phyloP scores from a whole-genome alignment of 2,113 vertebrate species.

The Pantherophis guttatus region DNA sequence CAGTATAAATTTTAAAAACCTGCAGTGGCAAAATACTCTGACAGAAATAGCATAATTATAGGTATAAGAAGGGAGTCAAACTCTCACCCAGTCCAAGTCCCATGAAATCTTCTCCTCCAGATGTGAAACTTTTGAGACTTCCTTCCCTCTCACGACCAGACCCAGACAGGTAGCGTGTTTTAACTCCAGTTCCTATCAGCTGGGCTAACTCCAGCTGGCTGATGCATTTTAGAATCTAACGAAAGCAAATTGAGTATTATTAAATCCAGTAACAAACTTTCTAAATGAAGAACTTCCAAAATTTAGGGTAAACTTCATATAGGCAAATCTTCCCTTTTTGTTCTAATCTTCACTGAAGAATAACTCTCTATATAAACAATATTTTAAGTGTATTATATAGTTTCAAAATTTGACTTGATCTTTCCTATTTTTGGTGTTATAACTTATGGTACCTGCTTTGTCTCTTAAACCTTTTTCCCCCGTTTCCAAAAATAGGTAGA shows the following conservation, averaged over 20 bases:
- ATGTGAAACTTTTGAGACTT: slow-evolving; percentile 76
- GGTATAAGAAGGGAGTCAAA: neutral
- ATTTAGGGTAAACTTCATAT: neutral
- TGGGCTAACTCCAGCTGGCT: slow-evolving; percentile 96
- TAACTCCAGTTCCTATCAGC: slow-evolving; percentile 94
- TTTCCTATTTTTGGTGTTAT: neutral
- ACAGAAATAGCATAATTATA: neutral
- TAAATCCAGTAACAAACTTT: neutral
- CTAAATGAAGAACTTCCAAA: neutral
- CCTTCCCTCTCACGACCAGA: slow-evolving; percentile 85
- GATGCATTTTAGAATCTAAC: slow-evolving; percentile 93
- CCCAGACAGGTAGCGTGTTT: slow-evolving; percentile 92
- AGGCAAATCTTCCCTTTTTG: neutral
- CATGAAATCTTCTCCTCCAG: slow-evolving; percentile 93
- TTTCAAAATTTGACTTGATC: neutral
- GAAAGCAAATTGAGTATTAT: slow-evolving; percentile 14
- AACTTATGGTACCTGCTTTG: neutral
- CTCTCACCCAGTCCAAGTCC: slow-evolving; percentile 85
- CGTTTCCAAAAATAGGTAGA: neutral
- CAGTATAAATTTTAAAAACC: neutral
- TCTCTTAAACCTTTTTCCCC: neutral
- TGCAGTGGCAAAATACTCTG: neutral
- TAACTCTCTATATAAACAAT: neutral
- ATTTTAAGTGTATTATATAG: neutral
- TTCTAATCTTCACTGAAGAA: neutral